Percentiles rank a stretch among this genome's conserved stretches.
phyloP scores from a whole-genome alignment of 2,797 vertebrate species.

The Pachyuromys duprasi region DNA sequence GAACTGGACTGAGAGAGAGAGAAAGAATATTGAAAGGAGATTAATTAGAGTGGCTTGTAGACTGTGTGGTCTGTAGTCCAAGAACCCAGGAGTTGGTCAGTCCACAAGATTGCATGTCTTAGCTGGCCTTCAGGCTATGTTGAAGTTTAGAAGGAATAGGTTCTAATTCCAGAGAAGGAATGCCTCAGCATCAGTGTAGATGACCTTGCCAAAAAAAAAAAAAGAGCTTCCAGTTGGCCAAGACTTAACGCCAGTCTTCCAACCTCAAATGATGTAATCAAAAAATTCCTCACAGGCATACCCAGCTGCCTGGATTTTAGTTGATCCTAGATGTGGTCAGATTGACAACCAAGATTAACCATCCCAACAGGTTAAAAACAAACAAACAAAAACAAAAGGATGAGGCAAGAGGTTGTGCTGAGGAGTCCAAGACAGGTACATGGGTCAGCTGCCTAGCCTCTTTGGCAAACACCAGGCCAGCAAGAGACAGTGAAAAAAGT shows the following conservation, averaged over 20 bases:
- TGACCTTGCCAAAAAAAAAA: neutral
- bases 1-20: neutral
- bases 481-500: neutral
- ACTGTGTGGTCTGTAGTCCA: neutral
- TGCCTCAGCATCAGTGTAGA: neutral
- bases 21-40: fast-evolving
- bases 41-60: neutral
- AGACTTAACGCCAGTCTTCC: neutral
- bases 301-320: neutral
- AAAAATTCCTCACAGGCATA: neutral
- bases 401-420: neutral
- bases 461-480: neutral
- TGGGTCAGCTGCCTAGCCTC: neutral
- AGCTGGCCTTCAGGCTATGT: neutral
- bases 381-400: neutral
- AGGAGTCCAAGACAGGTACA: neutral
- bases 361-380: neutral
- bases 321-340: neutral
- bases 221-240: too few species aligned
- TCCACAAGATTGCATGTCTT: neutral
- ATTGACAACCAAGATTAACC: neutral
- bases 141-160: neutral
- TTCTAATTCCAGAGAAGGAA: neutral
- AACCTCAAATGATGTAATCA: neutral
- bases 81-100: neutral